Base-by-base conservation (phyloP, 2,797 vertebrate species). In the Babyrousa celebensis region DNA sequence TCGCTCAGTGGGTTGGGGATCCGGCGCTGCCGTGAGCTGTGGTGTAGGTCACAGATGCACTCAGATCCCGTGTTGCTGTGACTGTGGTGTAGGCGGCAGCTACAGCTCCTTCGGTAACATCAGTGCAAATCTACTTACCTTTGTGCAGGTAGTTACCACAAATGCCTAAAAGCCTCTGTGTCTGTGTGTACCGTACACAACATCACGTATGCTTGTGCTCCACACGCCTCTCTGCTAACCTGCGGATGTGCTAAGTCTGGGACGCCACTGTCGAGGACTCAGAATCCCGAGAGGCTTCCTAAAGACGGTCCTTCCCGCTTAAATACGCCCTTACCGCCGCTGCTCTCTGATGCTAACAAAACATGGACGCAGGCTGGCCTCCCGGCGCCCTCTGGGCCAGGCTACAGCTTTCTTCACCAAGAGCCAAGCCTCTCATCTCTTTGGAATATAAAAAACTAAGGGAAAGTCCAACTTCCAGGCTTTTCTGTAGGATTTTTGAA, bases 401-500 rank as follows among this genome's bases (percentile, higher is more conserved):
- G 60, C 14, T 20, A 5, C 5, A 67, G 48, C 75, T 86, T 96
- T 75, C 65, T 52, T 79, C 40, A 65, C 74, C 27, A 58, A 92
- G 4, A 87, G 63, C 11, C 62, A 91, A 84, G 15, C 17, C 71
- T 91, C 70, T 83, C 52, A 79, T 36, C 40, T 85, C 63, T 85
- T 87, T 75, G 60, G 68, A 89, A 79, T 16, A 52, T 17, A 93
- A 92, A 67, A 23, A 56, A 70, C 62, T 16, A 85, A 62, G 20
- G 75, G 4, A 89, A 91, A 95, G 87, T 84, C 56, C 56, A 95
- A 68, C 71, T 95, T 85, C 71, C 16, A 78, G 63, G 43, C n/a
- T 82, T 87, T 95, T 85, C 79, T 78, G 48, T 78, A 82, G 40
- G 67, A 91, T 94, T 93, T 95, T 97, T 94, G 6, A 72, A 78